Evolutionary conservation across 2,113 vertebrate genomes (phyloP).

Genomic region (Scolopax mira): DNA sequence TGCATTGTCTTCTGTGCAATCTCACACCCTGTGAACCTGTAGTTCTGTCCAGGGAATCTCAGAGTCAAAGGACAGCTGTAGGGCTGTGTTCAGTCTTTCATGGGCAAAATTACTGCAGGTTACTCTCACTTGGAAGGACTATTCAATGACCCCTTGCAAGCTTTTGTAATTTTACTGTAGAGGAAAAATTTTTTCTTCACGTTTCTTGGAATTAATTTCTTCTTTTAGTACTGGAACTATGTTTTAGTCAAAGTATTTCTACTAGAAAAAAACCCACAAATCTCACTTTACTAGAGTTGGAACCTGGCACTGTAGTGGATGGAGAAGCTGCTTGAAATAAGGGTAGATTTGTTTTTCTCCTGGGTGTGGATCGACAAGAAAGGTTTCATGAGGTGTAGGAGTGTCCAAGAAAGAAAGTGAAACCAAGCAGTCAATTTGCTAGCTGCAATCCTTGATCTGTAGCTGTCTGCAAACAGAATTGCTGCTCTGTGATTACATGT

Average conservation of each 20-base stretch:
- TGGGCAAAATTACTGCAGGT: neutral
- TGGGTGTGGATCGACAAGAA: neutral
- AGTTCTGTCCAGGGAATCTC: neutral
- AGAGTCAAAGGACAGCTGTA: neutral
- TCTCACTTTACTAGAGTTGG: neutral
- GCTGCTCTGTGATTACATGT: conserved; percentile 44
- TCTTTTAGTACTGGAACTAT: neutral
- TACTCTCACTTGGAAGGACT: neutral
- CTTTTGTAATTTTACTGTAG: neutral
- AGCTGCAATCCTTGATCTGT: conserved; percentile 38
- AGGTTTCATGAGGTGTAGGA: neutral
- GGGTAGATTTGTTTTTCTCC: neutral
- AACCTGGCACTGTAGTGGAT: neutral
- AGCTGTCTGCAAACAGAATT: conserved; percentile 26
- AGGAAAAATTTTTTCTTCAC: neutral
- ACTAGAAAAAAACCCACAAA: neutral
- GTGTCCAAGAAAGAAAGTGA: conserved; percentile 27
- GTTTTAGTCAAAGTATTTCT: neutral
- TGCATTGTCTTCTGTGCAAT: neutral
- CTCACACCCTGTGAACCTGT: neutral
- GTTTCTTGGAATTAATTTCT: neutral
- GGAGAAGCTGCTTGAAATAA: neutral
- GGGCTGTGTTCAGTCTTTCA: neutral
- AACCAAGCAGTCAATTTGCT: conserved; percentile 40
- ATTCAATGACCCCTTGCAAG: neutral